Evolutionary conservation across 1,140 invertebrate species (phyloP).

Genomic region (Sycophaga agraensis): DNA sequence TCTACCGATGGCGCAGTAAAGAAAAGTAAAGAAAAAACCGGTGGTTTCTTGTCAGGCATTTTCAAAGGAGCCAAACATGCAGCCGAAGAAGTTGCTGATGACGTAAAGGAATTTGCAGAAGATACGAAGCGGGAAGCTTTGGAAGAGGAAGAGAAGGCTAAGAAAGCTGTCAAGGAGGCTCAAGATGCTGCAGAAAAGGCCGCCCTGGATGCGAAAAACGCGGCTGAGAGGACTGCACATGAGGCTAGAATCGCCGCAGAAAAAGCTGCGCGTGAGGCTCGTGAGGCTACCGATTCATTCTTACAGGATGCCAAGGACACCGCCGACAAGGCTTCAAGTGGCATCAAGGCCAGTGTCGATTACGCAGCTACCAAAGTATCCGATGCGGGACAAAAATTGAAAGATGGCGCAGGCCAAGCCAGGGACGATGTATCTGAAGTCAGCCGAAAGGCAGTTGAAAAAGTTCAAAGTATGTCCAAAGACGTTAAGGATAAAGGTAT

Average conservation of each 20-base stretch:
- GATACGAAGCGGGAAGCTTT: constrained; percentile 40
- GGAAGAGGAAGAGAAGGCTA: constrained; percentile 30
- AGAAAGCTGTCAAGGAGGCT: constrained; percentile 40
- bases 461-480: not conserved
- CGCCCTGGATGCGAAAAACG: constrained; percentile 2
- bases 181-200: constrained; percentile 37
- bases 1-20: not conserved
- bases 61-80: constrained; percentile 35
- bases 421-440: constrained; percentile 34
- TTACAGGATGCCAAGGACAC: not conserved
- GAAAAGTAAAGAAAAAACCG: constrained; percentile 35
- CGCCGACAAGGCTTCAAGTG: not conserved
- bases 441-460: not conserved
- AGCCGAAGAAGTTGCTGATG: constrained; percentile 43
- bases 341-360: constrained; percentile 35
- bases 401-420: constrained; percentile 27
- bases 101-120: constrained; percentile 44
- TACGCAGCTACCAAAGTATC: constrained; percentile 39
- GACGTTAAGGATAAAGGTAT: not conserved
- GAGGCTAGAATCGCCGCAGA: not conserved
- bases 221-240: not conserved
- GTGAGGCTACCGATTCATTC: not conserved
- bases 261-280: not conserved
- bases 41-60: not conserved
- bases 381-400: not conserved